Percentiles rank a stretch among this genome's conserved stretches.
Evolutionary conservation across 2,888 invertebrate species (phyloP).

Genomic region (Drosophila austrosaltans): DNA sequence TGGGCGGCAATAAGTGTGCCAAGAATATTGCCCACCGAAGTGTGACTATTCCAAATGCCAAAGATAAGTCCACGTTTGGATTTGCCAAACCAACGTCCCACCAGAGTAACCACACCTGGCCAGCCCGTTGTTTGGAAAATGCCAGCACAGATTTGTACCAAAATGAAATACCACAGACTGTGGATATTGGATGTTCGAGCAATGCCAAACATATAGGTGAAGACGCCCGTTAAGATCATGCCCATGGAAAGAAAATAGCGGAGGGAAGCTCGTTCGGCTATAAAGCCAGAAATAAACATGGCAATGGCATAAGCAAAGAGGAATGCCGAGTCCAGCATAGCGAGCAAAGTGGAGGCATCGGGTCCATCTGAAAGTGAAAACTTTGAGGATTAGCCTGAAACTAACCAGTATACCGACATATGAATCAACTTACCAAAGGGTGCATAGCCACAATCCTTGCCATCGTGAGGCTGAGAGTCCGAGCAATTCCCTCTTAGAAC

Average conservation of each 20-base stretch:
- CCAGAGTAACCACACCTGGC: slow-evolving; percentile 96
- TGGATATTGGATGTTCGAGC: slow-evolving; percentile 93
- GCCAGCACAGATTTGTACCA: slow-evolving; percentile 94
- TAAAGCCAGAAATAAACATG: slow-evolving; percentile 95
- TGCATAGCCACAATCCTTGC: slow-evolving; percentile 93
- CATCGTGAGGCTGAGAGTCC: slow-evolving; percentile 61
- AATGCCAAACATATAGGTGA: slow-evolving; percentile 94
- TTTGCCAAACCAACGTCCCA: slow-evolving; percentile 99
- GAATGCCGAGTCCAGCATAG: slow-evolving; percentile 95
- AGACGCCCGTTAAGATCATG: slow-evolving; percentile 94
- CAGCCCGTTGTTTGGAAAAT: slow-evolving; percentile 95
- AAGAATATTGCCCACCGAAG: slow-evolving; percentile 96
- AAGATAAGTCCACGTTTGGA: slow-evolving; percentile 95
- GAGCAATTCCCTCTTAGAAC: slow-evolving; percentile 94
- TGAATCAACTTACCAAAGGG: slow-evolving; percentile 89
- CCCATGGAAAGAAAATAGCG: slow-evolving; percentile 95
- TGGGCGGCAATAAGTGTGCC: slow-evolving; percentile 94
- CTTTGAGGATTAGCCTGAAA: neutral
- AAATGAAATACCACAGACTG: slow-evolving; percentile 90
- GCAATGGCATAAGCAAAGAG: slow-evolving; percentile 95
- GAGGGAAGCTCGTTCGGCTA: slow-evolving; percentile 95
- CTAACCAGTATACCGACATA: no score
- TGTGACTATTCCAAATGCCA: slow-evolving; percentile 98
- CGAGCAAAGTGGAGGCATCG: slow-evolving; percentile 91
- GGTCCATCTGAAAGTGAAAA: slow-evolving; percentile 85